Percentiles rank a stretch among this genome's conserved stretches.
phyloP scores from a whole-genome alignment of 1,140 invertebrate genomes.

The Nebria ingens region DNA sequence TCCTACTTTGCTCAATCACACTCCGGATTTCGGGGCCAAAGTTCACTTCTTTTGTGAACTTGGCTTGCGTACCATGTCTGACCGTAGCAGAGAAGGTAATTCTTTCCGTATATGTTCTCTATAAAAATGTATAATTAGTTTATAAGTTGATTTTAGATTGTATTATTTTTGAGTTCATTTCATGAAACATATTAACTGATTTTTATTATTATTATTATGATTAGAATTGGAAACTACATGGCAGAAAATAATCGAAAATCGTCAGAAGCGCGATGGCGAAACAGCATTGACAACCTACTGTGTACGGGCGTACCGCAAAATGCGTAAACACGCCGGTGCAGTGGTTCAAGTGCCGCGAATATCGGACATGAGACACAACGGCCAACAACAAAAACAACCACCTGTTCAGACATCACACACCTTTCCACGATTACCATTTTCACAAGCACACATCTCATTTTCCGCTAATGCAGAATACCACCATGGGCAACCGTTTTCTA shows the following conservation, averaged over 20 bases:
- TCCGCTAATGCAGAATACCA: neutral
- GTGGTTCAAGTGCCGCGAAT: neutral
- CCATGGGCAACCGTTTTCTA: neutral
- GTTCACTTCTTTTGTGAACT: constrained; percentile 24
- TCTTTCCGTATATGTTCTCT: constrained; percentile 1
- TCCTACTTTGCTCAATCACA: constrained; percentile 21
- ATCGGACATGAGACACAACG: neutral
- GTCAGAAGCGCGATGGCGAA: constrained; percentile 24
- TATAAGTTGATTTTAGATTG: too few relatives aligned
- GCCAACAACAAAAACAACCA: too few relatives aligned
- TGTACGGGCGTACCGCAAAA: constrained; percentile 20
- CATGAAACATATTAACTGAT: neutral
- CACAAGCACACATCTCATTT: too few relatives aligned
- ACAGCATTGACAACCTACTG: constrained; percentile 24
- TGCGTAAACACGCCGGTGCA: neutral
- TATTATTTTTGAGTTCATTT: constrained; percentile 12
- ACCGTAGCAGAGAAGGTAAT: constrained; percentile 23
- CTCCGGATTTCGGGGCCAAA: constrained; percentile 25
- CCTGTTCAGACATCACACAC: neutral
- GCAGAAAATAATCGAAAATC: constrained; percentile 27
- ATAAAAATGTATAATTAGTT: neutral
- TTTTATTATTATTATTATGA: neutral
- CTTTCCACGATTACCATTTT: neutral
- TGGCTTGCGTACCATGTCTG: constrained; percentile 21
- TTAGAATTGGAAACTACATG: constrained; percentile 29